Evolutionary conservation across 2,797 vertebrate genomes (phyloP).

Genomic region (Buphagus erythrorhynchus): DNA sequence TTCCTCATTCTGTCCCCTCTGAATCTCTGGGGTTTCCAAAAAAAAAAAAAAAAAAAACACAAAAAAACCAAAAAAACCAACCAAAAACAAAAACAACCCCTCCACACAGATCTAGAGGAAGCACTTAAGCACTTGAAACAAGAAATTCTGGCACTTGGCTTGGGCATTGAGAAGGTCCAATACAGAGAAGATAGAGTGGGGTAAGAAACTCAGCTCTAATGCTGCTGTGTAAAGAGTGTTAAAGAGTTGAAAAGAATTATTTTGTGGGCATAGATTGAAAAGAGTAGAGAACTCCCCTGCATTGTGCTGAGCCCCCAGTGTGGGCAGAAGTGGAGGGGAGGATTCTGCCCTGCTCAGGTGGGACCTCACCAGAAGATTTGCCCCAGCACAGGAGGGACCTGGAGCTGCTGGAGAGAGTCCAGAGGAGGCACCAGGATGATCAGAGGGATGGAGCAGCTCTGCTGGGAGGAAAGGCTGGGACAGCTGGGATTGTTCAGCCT

Average conservation of each 20-base stretch:
- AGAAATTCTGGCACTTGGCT: not conserved
- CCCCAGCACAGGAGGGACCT: not conserved
- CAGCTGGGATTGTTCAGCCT: not conserved
- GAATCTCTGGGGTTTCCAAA: not conserved
- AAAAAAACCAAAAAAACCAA: not conserved
- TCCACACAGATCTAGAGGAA: not conserved
- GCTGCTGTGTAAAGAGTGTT: not conserved
- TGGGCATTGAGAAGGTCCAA: not conserved
- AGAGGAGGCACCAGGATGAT: not conserved
- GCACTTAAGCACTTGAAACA: not conserved
- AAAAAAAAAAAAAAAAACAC: no score
- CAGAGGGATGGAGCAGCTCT: not conserved
- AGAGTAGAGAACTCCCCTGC: fast-evolving
- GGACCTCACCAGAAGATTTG: not conserved
- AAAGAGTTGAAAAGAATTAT: not conserved
- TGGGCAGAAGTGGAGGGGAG: not conserved
- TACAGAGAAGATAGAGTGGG: not conserved
- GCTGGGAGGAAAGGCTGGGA: not conserved
- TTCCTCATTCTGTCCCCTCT: not conserved
- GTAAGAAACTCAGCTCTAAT: not conserved
- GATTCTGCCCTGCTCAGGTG: not conserved
- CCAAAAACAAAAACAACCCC: not conserved
- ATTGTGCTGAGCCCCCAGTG: fast-evolving
- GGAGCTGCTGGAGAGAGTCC: not conserved
- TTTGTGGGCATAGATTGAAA: not conserved